phyloP scores from a whole-genome alignment of 2,113 vertebrate genomes.

The Carassius carassius region DNA sequence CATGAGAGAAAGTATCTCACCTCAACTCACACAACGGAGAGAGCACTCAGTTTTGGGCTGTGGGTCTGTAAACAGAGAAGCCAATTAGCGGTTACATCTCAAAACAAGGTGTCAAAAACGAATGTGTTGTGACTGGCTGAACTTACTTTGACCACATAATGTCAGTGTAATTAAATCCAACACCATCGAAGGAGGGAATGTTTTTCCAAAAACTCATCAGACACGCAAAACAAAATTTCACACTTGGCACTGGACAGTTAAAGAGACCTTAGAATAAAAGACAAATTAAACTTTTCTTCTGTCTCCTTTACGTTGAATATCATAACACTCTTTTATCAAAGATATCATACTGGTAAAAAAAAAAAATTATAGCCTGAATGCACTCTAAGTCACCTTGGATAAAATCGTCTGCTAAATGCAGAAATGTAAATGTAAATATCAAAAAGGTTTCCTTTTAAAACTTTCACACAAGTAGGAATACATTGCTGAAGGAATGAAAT shows the following conservation, averaged over 20 bases:
- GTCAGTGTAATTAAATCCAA: background rate
- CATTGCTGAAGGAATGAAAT: background rate
- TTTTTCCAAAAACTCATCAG: background rate
- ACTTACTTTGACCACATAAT: background rate
- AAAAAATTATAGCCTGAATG: too few species aligned
- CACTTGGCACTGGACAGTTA: background rate
- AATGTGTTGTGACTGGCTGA: background rate
- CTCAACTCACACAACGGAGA: conserved; percentile 1
- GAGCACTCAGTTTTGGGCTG: background rate
- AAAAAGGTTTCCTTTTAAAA: conserved; percentile 3
- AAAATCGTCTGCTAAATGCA: too few species aligned
- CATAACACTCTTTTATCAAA: background rate
- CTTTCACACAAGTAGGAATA: background rate
- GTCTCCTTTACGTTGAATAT: background rate
- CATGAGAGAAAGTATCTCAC: background rate
- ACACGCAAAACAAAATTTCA: background rate
- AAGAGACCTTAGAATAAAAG: background rate
- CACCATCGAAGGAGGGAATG: background rate
- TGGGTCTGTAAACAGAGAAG: background rate
- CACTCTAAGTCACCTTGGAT: too few species aligned
- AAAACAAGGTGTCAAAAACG: conserved; percentile 6
- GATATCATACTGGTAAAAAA: background rate
- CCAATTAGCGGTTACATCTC: conserved; percentile 3
- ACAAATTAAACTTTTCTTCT: background rate
- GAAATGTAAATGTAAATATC: background rate